Conservation (phyloP, 2,113 vertebrate species). For the Arothron firmamentum region DNA sequence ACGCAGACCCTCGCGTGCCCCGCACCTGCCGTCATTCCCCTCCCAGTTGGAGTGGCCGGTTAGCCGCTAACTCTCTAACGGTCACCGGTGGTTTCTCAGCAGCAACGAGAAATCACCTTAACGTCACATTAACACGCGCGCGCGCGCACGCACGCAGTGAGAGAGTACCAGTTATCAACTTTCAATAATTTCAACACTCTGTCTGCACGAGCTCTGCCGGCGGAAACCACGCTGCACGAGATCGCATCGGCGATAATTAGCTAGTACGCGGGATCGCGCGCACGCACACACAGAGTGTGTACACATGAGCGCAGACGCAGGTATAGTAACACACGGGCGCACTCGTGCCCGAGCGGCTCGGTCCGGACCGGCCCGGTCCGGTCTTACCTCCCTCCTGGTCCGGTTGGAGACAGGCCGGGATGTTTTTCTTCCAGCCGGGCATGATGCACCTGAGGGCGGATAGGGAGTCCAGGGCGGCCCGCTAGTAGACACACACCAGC, state of each 20-base stretch:
- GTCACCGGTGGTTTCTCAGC: conserved; percentile 5
- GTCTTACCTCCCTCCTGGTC: conserved; percentile 84
- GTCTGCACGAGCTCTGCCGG: conserved; percentile 44
- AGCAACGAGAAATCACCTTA: conserved; percentile 38
- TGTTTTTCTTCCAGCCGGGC: conserved; percentile 98
- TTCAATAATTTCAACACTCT: conserved; percentile 47
- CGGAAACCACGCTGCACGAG: conserved; percentile 34
- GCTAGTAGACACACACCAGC: conserved; percentile 62
- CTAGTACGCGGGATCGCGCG: conserved; percentile 11
- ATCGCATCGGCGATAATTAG: conserved; percentile 45
- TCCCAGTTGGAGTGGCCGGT: conserved; percentile 4
- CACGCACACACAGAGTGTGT: not conserved
- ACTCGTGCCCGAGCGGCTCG: not conserved
- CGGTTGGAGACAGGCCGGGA: conserved; percentile 93
- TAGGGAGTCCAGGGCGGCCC: conserved; percentile 73
- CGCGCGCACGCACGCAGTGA: not conserved
- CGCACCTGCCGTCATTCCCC: conserved; percentile 1
- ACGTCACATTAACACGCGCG: conserved; percentile 45
- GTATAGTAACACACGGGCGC: not conserved
- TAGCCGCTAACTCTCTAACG: conserved; percentile 33
- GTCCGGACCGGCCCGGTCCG: conserved; percentile 13
- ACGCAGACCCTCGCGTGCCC: conserved; percentile 31
- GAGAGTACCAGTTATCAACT: conserved; percentile 53
- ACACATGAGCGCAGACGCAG: conserved; percentile 7
- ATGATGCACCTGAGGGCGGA: conserved; percentile 78